phyloP scores from a whole-genome alignment of 2,888 invertebrate species.

The Rhogogaster chlorosoma region DNA sequence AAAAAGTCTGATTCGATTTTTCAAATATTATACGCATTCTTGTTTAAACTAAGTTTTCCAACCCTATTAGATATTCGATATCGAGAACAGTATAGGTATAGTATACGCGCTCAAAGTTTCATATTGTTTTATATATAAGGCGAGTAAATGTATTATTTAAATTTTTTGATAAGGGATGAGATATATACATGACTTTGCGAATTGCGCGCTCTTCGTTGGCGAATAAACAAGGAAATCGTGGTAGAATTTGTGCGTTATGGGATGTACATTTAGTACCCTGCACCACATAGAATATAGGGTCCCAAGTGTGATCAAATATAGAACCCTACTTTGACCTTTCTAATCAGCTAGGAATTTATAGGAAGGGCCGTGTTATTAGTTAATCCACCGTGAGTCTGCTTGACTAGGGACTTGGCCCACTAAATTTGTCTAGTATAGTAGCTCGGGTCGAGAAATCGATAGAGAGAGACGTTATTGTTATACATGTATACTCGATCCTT shows the following conservation, averaged over 20 bases:
- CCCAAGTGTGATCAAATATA: constrained; percentile 31
- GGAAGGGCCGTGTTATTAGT: constrained; percentile 41
- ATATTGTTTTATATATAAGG: background rate
- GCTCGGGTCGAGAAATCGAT: background rate
- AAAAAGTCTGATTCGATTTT: background rate
- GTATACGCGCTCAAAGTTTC: too few relatives aligned
- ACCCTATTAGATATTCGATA: background rate
- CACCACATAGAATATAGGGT: constrained; percentile 15
- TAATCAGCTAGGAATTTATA: constrained; percentile 48
- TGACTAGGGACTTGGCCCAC: background rate
- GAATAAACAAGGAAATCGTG: background rate
- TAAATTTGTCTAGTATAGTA: constrained; percentile 10
- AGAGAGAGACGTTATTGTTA: background rate
- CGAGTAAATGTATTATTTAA: background rate
- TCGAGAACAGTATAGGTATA: background rate
- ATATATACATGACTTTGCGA: background rate
- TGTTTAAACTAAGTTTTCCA: constrained; percentile 1
- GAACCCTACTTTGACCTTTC: constrained; percentile 44
- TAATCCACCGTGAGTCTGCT: constrained; percentile 29
- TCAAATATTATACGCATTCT: constrained; percentile 32
- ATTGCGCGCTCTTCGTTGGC: background rate
- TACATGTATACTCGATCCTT: background rate
- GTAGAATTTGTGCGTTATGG: background rate
- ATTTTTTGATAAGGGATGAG: background rate
- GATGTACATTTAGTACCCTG: background rate